Conservation (phyloP, 1,140 invertebrate genomes). For the Grapholita molesta region DNA sequence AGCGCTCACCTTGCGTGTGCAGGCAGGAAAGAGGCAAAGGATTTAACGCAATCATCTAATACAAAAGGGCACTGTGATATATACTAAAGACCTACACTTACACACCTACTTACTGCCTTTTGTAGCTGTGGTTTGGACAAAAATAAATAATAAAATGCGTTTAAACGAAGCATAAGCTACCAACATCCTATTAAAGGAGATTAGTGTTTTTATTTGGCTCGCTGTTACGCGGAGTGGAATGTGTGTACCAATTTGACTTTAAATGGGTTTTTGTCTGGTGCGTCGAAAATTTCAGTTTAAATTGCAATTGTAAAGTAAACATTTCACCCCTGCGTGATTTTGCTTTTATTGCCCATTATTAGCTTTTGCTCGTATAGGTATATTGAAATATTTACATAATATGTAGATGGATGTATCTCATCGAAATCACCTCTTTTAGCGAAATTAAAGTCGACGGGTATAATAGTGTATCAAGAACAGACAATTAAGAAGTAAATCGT, state of each 20-base stretch:
- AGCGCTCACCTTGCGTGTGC: slow-evolving; percentile 30
- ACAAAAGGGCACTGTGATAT: background rate
- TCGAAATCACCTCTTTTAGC: no score
- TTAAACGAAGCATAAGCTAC: slow-evolving; percentile 28
- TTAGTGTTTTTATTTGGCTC: slow-evolving; percentile 32
- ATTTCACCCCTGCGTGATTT: background rate
- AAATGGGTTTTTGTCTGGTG: slow-evolving; percentile 10
- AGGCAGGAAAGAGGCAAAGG: slow-evolving; percentile 23
- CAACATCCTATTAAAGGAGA: slow-evolving; percentile 37
- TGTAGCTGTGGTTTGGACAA: slow-evolving; percentile 9
- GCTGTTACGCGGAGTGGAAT: background rate
- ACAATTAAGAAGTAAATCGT: no score
- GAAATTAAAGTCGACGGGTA: no score
- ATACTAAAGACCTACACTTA: background rate
- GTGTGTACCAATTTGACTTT: background rate
- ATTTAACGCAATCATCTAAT: slow-evolving; percentile 25
- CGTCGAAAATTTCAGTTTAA: slow-evolving; percentile 2
- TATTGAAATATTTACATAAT: background rate
- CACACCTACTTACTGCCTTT: background rate
- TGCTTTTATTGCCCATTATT: background rate
- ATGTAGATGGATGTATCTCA: no score
- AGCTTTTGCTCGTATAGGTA: background rate
- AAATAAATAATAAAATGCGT: slow-evolving; percentile 44
- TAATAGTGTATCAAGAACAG: no score
- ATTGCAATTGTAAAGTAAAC: background rate